Conservation (phyloP, 1,140 invertebrate genomes). For the Hyphantria cunea region DNA sequence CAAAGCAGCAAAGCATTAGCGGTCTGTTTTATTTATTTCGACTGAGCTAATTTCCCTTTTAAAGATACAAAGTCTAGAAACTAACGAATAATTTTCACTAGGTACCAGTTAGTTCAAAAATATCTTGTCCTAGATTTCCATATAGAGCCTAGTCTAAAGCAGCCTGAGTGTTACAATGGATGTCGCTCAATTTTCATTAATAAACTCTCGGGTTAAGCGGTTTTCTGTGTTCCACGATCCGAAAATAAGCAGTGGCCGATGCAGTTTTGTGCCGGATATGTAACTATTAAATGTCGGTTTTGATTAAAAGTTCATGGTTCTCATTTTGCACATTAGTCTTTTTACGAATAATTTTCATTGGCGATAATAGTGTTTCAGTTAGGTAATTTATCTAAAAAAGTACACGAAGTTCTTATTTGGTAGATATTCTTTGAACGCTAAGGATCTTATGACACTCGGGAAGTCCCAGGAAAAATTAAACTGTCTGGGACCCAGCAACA, state of each 20-base stretch:
- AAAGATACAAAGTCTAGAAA: constrained; percentile 14
- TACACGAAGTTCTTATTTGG: no score
- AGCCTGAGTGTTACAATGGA: constrained; percentile 54
- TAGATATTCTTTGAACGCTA: no score
- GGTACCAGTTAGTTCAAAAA: constrained; percentile 45
- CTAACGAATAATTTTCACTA: constrained; percentile 18
- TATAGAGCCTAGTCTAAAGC: constrained; percentile 61
- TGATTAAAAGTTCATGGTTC: constrained; percentile 29
- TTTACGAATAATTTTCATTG: background rate
- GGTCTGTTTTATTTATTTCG: background rate
- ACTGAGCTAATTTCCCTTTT: constrained; percentile 22
- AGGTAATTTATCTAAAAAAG: no score
- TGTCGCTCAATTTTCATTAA: constrained; percentile 80
- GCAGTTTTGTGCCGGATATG: constrained; percentile 48
- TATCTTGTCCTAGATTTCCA: constrained; percentile 74
- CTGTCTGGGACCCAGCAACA: no score
- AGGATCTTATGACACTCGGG: no score
- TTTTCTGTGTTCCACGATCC: constrained; percentile 71
- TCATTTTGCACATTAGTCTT: constrained; percentile 2
- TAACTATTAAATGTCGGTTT: constrained; percentile 38
- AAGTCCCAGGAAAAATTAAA: no score
- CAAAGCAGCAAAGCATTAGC: background rate
- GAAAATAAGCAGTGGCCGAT: constrained; percentile 52
- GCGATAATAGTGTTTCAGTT: background rate
- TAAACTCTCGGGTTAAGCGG: constrained; percentile 73